phyloP scores from a whole-genome alignment of 2,888 invertebrate species.

The Melieria crassipennis region DNA sequence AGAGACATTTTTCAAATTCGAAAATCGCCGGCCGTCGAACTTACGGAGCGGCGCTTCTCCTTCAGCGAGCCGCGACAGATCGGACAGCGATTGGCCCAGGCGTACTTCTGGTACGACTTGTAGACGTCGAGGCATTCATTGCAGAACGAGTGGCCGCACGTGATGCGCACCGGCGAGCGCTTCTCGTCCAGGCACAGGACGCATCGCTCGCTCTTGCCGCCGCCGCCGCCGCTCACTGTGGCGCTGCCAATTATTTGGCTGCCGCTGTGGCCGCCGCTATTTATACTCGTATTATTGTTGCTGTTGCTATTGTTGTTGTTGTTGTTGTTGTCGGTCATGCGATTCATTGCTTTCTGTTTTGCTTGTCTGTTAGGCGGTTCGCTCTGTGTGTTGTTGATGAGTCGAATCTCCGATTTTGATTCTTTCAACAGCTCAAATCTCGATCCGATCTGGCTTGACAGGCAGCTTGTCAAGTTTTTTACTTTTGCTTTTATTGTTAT shows the following conservation, averaged over 20 bases:
- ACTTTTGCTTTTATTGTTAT: constrained; percentile 4
- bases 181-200: constrained; percentile 46
- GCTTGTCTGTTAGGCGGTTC: neutral
- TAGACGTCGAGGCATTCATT: constrained; percentile 41
- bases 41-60: constrained; percentile 39
- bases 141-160: constrained; percentile 47
- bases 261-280: neutral
- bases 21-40: constrained; percentile 16
- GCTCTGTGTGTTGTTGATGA: too few relatives aligned
- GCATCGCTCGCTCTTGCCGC: constrained; percentile 30
- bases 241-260: neutral
- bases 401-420: neutral
- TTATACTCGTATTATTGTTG: neutral
- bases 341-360: constrained; percentile 2
- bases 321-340: constrained; percentile 13
- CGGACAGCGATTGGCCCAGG: constrained; percentile 46
- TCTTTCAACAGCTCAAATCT: constrained; percentile 13
- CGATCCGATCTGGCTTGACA: constrained; percentile 20
- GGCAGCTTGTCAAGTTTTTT: neutral
- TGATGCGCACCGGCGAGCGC: constrained; percentile 42
- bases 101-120: constrained; percentile 41
- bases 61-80: constrained; percentile 40
- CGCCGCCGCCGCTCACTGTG: neutral
- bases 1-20: constrained; percentile 37
- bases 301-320: constrained; percentile 8